Evolutionary conservation across 2,888 invertebrate species (phyloP).

Genomic region (Deladenus siricidicola): DNA sequence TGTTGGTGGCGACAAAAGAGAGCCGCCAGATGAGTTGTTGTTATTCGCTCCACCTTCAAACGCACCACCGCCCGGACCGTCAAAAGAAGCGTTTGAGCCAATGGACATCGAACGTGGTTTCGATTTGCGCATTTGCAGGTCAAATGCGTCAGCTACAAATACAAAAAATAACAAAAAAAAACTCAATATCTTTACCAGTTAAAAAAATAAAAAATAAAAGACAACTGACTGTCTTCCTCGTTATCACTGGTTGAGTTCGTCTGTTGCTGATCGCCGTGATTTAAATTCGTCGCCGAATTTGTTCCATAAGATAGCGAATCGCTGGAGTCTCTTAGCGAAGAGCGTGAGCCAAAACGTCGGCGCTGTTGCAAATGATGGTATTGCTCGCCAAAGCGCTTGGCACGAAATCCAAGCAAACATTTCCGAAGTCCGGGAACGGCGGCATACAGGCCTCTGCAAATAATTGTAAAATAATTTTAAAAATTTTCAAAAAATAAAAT

Average conservation of each 20-base stretch:
- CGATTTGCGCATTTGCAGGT: neutral
- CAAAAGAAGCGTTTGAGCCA: constrained; percentile 7
- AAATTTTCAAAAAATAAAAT: neutral
- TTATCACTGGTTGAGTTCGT: constrained; percentile 25
- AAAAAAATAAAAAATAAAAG: too few species aligned
- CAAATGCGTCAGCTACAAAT: neutral
- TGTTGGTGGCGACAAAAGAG: neutral
- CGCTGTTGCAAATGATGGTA: constrained; percentile 37
- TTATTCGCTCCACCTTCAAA: neutral
- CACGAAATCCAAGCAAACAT: constrained; percentile 47
- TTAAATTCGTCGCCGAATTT: neutral
- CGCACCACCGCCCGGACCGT: neutral
- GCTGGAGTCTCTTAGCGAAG: constrained; percentile 21
- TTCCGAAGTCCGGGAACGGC: constrained; percentile 52
- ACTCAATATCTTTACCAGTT: too few species aligned
- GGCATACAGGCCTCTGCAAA: constrained; percentile 49
- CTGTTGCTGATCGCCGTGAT: neutral
- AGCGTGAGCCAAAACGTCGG: constrained; percentile 20
- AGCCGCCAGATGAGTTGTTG: neutral
- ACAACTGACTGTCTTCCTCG: too few species aligned
- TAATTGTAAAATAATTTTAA: neutral
- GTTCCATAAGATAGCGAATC: constrained; percentile 11
- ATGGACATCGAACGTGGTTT: constrained; percentile 17
- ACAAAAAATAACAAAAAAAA: neutral
- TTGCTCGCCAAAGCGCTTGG: constrained; percentile 51